phyloP scores from a whole-genome alignment of 2,888 invertebrate species.

The Erannis defoliaria region DNA sequence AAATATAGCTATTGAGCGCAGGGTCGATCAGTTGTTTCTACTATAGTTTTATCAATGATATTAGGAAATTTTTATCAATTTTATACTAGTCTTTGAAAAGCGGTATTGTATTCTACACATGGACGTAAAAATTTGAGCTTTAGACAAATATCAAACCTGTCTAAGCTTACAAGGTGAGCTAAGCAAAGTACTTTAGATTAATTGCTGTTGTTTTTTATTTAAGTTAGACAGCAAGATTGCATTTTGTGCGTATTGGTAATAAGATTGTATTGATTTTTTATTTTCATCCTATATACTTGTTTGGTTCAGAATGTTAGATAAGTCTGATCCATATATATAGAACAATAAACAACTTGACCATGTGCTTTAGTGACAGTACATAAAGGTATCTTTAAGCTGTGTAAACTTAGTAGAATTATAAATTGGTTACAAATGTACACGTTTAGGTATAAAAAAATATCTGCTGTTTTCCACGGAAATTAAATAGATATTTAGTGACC shows the following conservation, averaged over 20 bases:
- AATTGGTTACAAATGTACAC: too few relatives aligned
- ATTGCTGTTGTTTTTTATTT: slow-evolving; percentile 3
- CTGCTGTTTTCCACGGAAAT: background rate
- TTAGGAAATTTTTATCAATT: slow-evolving; percentile 8
- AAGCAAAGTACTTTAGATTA: background rate
- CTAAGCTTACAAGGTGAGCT: slow-evolving; percentile 5
- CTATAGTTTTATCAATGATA: slow-evolving; percentile 12
- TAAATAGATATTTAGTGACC: background rate
- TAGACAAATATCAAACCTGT: background rate
- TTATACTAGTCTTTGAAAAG: slow-evolving; percentile 9
- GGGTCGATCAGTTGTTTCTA: slow-evolving; percentile 3
- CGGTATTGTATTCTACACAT: background rate
- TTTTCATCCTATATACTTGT: background rate
- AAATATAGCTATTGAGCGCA: background rate
- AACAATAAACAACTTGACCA: background rate
- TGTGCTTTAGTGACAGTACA: background rate
- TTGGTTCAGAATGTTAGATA: background rate
- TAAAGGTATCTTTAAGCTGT: background rate
- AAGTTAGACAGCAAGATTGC: background rate
- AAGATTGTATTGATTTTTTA: slow-evolving; percentile 2
- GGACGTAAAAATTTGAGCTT: background rate
- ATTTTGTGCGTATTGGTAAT: background rate
- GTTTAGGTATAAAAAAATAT: too few relatives aligned
- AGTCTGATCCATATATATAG: background rate
- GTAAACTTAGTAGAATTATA: background rate